Base-by-base conservation (phyloP, 2,797 vertebrate genomes). In the Peromyscus eremicus region DNA sequence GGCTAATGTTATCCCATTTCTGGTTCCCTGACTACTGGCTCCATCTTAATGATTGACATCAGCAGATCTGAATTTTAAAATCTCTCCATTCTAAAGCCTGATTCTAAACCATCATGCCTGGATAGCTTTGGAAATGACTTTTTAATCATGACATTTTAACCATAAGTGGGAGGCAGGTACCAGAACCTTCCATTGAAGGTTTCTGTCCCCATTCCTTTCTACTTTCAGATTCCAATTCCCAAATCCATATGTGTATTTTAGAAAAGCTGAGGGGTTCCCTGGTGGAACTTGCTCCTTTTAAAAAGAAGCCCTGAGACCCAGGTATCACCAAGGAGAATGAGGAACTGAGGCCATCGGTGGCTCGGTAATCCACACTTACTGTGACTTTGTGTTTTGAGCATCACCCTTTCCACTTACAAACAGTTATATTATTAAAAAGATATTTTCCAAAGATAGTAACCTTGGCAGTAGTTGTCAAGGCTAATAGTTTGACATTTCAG, bases 401-500 rank as follows among this genome's bases (percentile, higher is more conserved):
- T 98, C 98, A 92, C 96, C 97, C 98, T 98, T 98, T 77, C 97
- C 96, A 96, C 98, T 98, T 96, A 88, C 97, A 97, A 95, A 96
- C 98, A 97, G 98, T 97, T 97, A 94, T 95, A 32, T 98, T 98
- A 98, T 98, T 98, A 98, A 98, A 95, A 96, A 97, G 98, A 97
- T 97, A 95, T 98, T 97, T 98, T 90, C 96, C 14, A 6, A 96
- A 16, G 94, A 90, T 95, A 98, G 98, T 86, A 55, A 97, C 98
- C 98, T 97, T 97, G 98, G 98, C 97, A 93, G 98, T 96, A 94
- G 97, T 97, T 96, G 98, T 75, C 94, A 97, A 96, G 92, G 97
- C 97, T 99, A 99, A 99, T 98, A 97, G 98, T 97, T 93, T 99
- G 98, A 99, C 98, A 99, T 99, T 99, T 98, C 98, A 96, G 96